Evolutionary conservation across 1,140 invertebrate genomes (phyloP).

Genomic region (Aricia agestis): DNA sequence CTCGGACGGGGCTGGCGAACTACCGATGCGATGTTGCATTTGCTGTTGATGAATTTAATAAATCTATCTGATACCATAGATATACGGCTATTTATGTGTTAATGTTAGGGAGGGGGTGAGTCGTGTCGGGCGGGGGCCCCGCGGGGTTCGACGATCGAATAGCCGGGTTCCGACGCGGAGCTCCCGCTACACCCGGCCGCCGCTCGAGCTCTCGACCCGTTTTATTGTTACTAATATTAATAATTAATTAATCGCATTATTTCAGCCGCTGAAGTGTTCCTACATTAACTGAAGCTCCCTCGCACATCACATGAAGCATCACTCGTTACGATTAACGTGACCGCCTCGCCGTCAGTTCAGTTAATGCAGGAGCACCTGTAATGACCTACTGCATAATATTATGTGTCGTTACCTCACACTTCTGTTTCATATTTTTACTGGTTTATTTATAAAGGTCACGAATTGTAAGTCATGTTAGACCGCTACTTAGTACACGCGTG

Average conservation of each 20-base stretch:
- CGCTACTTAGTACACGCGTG: slow-evolving; percentile 26
- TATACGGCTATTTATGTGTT: slow-evolving; percentile 53
- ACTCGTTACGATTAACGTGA: slow-evolving; percentile 10
- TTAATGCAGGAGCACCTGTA: slow-evolving; percentile 45
- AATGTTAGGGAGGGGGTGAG: slow-evolving; percentile 39
- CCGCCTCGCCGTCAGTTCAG: slow-evolving; percentile 27
- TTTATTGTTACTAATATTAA: slow-evolving; percentile 45
- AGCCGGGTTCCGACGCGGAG: slow-evolving; percentile 19
- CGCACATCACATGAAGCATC: slow-evolving; percentile 27
- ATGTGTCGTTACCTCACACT: slow-evolving; percentile 69
- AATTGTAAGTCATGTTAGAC: slow-evolving; percentile 3
- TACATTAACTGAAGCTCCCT: slow-evolving; percentile 47
- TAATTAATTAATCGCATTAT: slow-evolving; percentile 47
- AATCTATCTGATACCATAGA: slow-evolving; percentile 53
- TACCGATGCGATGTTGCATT: slow-evolving; percentile 63
- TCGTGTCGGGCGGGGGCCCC: slow-evolving; percentile 23
- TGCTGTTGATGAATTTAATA: slow-evolving; percentile 44
- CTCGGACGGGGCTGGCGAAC: slow-evolving; percentile 49
- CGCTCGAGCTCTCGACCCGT: slow-evolving; percentile 54
- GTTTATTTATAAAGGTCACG: slow-evolving; percentile 14
- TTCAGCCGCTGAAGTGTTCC: slow-evolving; percentile 42
- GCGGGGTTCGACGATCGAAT: neutral
- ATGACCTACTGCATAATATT: slow-evolving; percentile 45
- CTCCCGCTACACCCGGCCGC: slow-evolving; percentile 31
- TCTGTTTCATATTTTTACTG: slow-evolving; percentile 48